Percentiles rank a stretch among this genome's conserved stretches.
phyloP scores from a whole-genome alignment of 2,797 vertebrate genomes.

The Ambastaia sidthimunki region DNA sequence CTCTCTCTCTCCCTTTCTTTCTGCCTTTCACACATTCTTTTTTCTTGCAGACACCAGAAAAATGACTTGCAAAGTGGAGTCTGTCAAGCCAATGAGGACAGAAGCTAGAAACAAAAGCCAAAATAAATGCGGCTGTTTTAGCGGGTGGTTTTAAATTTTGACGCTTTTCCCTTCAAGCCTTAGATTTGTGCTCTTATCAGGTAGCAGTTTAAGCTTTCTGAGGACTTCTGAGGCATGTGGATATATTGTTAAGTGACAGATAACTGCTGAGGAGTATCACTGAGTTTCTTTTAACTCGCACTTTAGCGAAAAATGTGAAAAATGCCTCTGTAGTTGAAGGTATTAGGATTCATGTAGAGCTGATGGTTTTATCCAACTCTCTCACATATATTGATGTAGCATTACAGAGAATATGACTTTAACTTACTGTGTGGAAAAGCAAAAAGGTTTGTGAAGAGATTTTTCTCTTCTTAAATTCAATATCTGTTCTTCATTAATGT shows the following conservation, averaged over 20 bases:
- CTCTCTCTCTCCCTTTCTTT: slow-evolving; percentile 8
- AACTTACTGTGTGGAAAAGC: not conserved
- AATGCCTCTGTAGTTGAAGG: not conserved
- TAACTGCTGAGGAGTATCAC: slow-evolving; percentile 40
- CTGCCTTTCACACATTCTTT: slow-evolving; percentile 7
- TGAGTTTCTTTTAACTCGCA: slow-evolving; percentile 15
- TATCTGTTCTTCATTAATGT: no score
- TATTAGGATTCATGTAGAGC: slow-evolving; percentile 8
- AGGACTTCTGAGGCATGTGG: slow-evolving; percentile 41
- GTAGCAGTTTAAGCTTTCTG: slow-evolving; percentile 56
- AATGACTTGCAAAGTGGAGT: slow-evolving; percentile 55
- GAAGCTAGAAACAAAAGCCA: slow-evolving; percentile 38
- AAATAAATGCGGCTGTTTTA: slow-evolving; percentile 40
- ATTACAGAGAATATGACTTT: slow-evolving; percentile 34
- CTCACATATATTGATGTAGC: slow-evolving; percentile 10
- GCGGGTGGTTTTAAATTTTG: slow-evolving; percentile 49
- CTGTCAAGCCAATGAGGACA: slow-evolving; percentile 54
- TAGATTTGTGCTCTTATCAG: slow-evolving; percentile 62
- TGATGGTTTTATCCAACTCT: slow-evolving; percentile 14
- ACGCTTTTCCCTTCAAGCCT: slow-evolving; percentile 56
- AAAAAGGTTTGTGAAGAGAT: not conserved
- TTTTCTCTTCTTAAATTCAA: slow-evolving; percentile 12
- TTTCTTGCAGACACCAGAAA: slow-evolving; percentile 44
- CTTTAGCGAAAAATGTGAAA: slow-evolving; percentile 35
- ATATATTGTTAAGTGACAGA: slow-evolving; percentile 56